Percentiles rank a stretch among this genome's conserved stretches.
These are phyloP conservation scores for Coreoperca whiteheadi DNA, from an alignment of 2,113 vertebrate genomes.

Conservation along the genomic window DNA sequence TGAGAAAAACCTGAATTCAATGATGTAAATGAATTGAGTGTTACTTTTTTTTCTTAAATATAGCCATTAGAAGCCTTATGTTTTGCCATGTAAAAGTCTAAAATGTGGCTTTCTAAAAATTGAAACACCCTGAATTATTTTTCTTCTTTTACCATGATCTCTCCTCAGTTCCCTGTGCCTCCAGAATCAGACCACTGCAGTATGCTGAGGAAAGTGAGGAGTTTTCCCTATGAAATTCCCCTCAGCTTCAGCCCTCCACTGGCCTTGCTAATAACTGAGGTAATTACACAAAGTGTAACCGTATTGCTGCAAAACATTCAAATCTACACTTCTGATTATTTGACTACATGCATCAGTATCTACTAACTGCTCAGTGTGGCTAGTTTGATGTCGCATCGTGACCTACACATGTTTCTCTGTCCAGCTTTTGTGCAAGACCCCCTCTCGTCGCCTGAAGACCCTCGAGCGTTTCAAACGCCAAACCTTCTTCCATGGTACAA, in stretches of 20 bases:
- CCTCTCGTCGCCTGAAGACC: constrained; percentile 86
- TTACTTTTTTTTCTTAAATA: neutral
- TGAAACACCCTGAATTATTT: neutral
- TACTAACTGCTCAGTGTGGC: neutral
- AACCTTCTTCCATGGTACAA: constrained; percentile 90
- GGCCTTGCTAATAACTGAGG: constrained; percentile 91
- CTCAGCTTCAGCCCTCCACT: constrained; percentile 85
- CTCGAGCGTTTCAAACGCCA: constrained; percentile 92
- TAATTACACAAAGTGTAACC: constrained; percentile 9
- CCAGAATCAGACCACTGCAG: constrained; percentile 90
- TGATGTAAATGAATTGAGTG: neutral
- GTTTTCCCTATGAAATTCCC: constrained; percentile 87
- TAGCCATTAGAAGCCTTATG: neutral
- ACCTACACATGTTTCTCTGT: neutral
- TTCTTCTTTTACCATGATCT: neutral
- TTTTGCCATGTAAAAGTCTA: neutral
- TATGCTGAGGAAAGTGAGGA: constrained; percentile 91
- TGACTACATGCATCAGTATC: neutral
- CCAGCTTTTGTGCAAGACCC: constrained; percentile 93
- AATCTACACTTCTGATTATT: neutral
- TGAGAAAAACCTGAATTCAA: neutral
- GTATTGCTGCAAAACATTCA: neutral
- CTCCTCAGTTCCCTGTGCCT: constrained; percentile 89
- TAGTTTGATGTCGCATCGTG: neutral
- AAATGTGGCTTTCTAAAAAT: neutral